Evolutionary conservation across 2,888 invertebrate genomes (phyloP), one percentile per base, ranked within the genome.

Genomic region (Ichneumon xanthorius): DNA sequence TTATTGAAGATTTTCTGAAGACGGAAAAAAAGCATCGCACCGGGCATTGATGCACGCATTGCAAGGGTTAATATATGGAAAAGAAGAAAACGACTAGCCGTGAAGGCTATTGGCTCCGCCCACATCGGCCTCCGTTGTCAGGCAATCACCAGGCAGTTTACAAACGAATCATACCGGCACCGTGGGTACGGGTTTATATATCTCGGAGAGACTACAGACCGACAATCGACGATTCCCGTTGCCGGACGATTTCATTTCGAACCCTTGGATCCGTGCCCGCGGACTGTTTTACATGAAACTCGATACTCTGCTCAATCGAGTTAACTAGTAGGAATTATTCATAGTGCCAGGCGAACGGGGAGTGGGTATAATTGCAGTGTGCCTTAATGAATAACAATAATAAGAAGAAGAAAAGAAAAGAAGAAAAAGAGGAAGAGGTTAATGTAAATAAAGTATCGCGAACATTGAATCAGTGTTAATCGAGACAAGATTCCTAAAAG

Each of bases 41-140:
- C 48, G 45, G 33, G 80, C 33, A 77, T 80, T 45, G 75, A 80
- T 80, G 77, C 55, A 77, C 53, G 77, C 72, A 80, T 50, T 40
- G 48, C 45, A 14, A 73, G 48, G 50, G 58, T 75, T 55, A 40
- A 72, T 63, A 58, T 79, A 37, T 26, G 45, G 53, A 30, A 30
- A 53, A 86, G 77, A 86, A 85, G 77, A 78, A 71, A 87, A 84
- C 80, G 70, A 87, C 84, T 85, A 87, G 26, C 86, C 85, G 84
- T 84, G 78, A 85, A 83, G 63, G 33, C 63, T 70, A 80, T 77
- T 88, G 65, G 88, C 90, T 89, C 92, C 92, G 91, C 92, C 92
- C 92, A 86, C 87, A 88, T 89, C 82, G 86, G 71, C 85, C 87
- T 89, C 88, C 86, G 92, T 92, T 90, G 92, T 92, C 90, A 91